A percentile compares a stretch with the other conserved stretches of the same genome.
Conservation (phyloP, 64 coral and sea anemone genomes). For the Trachythela sp. region DNA sequence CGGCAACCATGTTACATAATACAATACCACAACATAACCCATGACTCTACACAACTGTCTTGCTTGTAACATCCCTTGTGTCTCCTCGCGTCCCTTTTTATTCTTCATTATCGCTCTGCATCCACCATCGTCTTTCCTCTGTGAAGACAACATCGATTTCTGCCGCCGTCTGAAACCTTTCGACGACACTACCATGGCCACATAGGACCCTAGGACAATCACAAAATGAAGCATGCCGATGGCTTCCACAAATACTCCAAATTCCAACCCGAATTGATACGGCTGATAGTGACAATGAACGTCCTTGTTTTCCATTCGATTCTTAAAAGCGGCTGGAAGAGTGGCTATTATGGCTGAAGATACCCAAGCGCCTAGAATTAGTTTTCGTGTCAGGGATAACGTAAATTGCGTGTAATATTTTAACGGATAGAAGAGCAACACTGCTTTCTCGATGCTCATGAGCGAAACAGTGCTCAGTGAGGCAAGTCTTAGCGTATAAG, state of each 20-base stretch:
- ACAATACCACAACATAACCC: slow-evolving; percentile 64
- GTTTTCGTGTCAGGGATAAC: slow-evolving; percentile 41
- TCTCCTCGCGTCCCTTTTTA: background rate
- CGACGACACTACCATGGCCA: slow-evolving; percentile 61
- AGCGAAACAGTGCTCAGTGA: slow-evolving; percentile 68
- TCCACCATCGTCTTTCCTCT: background rate
- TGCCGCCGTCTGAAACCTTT: slow-evolving; percentile 71
- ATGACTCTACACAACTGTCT: slow-evolving; percentile 58
- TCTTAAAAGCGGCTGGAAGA: slow-evolving; percentile 52
- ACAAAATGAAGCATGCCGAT: slow-evolving; percentile 56
- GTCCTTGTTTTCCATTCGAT: slow-evolving; percentile 48
- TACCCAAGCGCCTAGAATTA: slow-evolving; percentile 62
- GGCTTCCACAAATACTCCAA: slow-evolving; percentile 52
- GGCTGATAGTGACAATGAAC: slow-evolving; percentile 62
- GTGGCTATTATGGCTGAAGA: slow-evolving; percentile 57
- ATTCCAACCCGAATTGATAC: slow-evolving; percentile 58
- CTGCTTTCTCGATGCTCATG: slow-evolving; percentile 64
- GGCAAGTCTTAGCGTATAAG: slow-evolving; percentile 66
- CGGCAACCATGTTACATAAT: slow-evolving; percentile 92
- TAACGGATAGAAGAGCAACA: slow-evolving; percentile 59
- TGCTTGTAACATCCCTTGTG: slow-evolving; percentile 51
- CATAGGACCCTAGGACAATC: slow-evolving; percentile 60
- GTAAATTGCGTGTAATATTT: slow-evolving; percentile 68
- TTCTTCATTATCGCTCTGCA: background rate
- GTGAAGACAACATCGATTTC: background rate